Percentiles rank a stretch among this genome's conserved stretches.
phyloP scores from a whole-genome alignment of 2,113 vertebrate species.

The Rhea pennata region DNA sequence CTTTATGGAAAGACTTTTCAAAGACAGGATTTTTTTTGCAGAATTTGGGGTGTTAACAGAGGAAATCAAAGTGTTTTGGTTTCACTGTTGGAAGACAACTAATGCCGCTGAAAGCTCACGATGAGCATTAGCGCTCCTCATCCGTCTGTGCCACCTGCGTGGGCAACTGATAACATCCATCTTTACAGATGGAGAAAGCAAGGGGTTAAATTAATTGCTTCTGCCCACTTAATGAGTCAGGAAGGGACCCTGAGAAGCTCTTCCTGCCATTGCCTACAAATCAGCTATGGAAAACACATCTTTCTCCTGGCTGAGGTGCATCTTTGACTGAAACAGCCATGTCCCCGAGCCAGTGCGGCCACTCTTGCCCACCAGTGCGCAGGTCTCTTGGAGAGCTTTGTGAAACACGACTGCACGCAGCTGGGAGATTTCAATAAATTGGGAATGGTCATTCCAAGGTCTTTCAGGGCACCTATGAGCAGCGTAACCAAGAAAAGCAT shows the following conservation, averaged over 20 bases:
- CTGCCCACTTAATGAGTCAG: conserved; percentile 38
- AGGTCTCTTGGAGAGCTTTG: accelerated
- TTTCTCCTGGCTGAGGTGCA: neutral
- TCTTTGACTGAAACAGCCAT: neutral
- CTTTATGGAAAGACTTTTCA: neutral
- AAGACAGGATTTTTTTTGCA: neutral
- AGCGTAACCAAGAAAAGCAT: neutral
- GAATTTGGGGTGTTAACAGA: neutral
- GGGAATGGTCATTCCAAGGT: neutral
- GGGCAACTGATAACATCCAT: neutral
- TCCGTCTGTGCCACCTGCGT: neutral
- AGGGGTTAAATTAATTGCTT: conserved; percentile 43
- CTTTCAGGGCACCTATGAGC: neutral
- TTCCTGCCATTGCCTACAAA: neutral
- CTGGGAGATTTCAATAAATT: neutral
- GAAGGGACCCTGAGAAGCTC: neutral
- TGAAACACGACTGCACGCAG: neutral
- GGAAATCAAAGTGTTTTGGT: neutral
- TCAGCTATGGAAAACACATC: neutral
- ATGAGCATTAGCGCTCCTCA: neutral
- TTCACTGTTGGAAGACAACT: neutral
- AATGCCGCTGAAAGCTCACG: neutral
- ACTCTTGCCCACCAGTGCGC: neutral
- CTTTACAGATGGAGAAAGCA: neutral
- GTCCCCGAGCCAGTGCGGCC: neutral